These are phyloP conservation scores for Arvicola amphibius DNA, from an alignment of 2,797 vertebrate genomes.

Conservation along the genomic window DNA sequence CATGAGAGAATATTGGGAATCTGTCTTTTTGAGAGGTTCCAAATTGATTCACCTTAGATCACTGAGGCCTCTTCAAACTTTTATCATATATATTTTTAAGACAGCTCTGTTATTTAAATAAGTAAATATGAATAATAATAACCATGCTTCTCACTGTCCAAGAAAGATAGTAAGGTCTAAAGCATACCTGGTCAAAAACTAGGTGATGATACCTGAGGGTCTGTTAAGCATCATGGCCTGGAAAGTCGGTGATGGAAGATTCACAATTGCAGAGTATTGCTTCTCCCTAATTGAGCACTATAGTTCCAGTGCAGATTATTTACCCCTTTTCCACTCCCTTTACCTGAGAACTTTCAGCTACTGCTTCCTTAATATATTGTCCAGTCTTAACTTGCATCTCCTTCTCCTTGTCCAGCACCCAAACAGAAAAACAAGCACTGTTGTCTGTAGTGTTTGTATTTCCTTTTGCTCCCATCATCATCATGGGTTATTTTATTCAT, in stretches of 20 bases:
- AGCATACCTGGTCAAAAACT: neutral
- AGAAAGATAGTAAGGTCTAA: neutral
- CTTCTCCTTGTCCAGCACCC: neutral
- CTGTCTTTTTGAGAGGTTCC: neutral
- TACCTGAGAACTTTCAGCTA: neutral
- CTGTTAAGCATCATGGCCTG: neutral
- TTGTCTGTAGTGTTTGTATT: neutral
- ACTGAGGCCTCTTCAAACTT: neutral
- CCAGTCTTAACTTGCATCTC: neutral
- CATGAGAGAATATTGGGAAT: constrained; percentile 1
- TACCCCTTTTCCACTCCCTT: neutral
- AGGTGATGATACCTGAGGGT: neutral
- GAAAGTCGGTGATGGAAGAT: neutral
- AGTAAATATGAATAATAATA: neutral
- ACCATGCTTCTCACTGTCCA: neutral
- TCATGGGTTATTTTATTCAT: neutral
- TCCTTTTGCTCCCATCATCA: neutral
- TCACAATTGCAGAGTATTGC: neutral
- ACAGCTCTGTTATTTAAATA: neutral
- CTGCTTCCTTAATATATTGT: no score
- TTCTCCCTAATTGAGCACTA: neutral
- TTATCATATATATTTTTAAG: neutral
- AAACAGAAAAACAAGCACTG: neutral
- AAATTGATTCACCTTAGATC: neutral
- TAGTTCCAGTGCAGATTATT: neutral